Percentiles rank a stretch among this genome's conserved stretches.
phyloP scores from a whole-genome alignment of 2,113 vertebrate genomes.

The Aramus guarauna region DNA sequence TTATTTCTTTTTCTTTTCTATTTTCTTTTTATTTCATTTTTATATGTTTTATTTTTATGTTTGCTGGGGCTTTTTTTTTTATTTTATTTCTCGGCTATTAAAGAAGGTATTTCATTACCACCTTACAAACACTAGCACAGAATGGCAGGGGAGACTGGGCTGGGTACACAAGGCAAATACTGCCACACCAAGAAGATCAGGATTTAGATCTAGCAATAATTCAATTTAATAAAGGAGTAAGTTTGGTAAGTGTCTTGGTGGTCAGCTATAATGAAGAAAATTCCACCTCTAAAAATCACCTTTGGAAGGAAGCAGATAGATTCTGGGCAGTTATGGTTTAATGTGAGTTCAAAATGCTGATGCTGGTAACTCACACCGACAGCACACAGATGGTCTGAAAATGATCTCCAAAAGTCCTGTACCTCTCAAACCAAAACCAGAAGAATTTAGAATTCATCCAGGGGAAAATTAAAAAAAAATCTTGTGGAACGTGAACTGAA shows the following conservation, averaged over 20 bases:
- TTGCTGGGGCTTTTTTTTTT: background rate
- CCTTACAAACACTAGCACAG: background rate
- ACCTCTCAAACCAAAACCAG: background rate
- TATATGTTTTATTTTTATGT: background rate
- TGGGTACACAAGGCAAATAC: background rate
- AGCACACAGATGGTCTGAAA: background rate
- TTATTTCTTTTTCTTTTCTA: background rate
- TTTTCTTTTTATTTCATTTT: background rate
- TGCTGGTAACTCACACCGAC: background rate
- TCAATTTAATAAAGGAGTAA: background rate
- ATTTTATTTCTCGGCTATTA: background rate
- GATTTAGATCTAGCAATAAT: background rate
- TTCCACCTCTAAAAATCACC: rapidly evolving
- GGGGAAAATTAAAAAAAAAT: background rate
- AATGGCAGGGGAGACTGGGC: background rate
- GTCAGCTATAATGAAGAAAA: background rate
- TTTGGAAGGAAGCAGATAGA: background rate
- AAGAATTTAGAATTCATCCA: background rate
- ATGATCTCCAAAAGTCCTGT: background rate
- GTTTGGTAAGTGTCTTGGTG: background rate
- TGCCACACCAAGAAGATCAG: background rate
- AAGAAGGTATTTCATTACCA: background rate
- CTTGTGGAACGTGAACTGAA: background rate
- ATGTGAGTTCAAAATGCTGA: background rate
- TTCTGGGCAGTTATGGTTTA: background rate